phyloP scores from a whole-genome alignment of 1,140 invertebrate genomes.

The Drosophila guanche region DNA sequence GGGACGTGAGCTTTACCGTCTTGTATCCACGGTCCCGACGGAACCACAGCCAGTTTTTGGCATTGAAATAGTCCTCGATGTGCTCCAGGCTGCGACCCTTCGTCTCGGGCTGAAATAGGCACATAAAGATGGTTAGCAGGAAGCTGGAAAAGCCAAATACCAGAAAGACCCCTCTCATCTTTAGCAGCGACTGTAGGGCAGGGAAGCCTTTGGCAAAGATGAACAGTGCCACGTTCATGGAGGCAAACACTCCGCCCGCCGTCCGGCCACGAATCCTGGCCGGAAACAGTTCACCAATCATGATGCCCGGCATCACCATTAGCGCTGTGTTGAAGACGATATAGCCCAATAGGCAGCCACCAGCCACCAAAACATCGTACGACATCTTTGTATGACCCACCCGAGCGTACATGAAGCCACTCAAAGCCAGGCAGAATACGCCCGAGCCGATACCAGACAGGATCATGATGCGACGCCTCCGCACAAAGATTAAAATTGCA shows the following conservation, averaged over 20 bases:
- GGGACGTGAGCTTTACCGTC: constrained; percentile 50
- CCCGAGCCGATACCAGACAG: constrained; percentile 87
- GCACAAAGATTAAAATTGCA: constrained; percentile 86
- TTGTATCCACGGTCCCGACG: constrained; percentile 74
- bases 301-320: constrained; percentile 88
- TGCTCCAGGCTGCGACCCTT: constrained; percentile 90
- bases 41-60: constrained; percentile 87
- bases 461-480: constrained; percentile 86
- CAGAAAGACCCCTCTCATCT: constrained; percentile 87
- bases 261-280: constrained; percentile 87
- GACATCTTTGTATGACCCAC: constrained; percentile 71
- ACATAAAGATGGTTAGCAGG: constrained; percentile 88
- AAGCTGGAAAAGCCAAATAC: constrained; percentile 88
- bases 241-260: constrained; percentile 88
- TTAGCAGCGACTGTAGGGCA: constrained; percentile 85
- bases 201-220: constrained; percentile 90
- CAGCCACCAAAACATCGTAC: constrained; percentile 84
- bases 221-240: constrained; percentile 88
- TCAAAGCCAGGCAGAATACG: constrained; percentile 86
- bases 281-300: constrained; percentile 89
- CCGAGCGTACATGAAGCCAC: constrained; percentile 84
- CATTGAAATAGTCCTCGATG: constrained; percentile 91
- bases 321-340: constrained; percentile 89
- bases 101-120: constrained; percentile 91
- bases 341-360: constrained; percentile 86